Base-by-base conservation (phyloP, 2,113 vertebrate genomes). In the Naja naja region DNA sequence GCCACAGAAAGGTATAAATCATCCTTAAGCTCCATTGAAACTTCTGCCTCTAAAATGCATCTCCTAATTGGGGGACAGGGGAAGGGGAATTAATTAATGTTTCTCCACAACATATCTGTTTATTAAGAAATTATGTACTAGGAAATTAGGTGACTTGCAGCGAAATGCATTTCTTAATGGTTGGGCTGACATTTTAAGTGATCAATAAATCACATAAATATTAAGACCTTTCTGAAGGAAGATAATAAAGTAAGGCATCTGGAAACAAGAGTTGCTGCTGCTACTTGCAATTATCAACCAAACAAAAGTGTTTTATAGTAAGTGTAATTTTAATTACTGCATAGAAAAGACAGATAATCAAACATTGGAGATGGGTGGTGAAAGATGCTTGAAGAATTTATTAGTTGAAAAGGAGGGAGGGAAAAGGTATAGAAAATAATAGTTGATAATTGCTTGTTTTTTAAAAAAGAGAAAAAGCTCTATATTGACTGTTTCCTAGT, bases 71-170 rank as follows among this genome's bases (percentile, higher is more conserved):
- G 94, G 45, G n/a, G 20, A 16, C 47, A 23, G 25, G 58, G 7
- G 95, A 95, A 91, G 97, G 95, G 96, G 94, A 87, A 94, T 97
- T 98, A 97, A 98, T 98, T 97, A 98, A 98, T 97, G 96, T 95
- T 94, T 95, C 94, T 55, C 95, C 95, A 95, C 95, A 97, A 98
- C 97, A 96, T 95, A 95, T 95, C 97, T 98, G 97, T 98, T 98
- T 98, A 97, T 97, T 98, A 98, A 98, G 97, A 97, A 97, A 98
- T 98, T 97, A 98, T 96, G 96, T 97, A 96, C 97, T 97, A 96
- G 96, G 97, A 97, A 98, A 97, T 98, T 97, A 98, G 97, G 96
- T 95, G 94, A 92, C 69, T 93, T 96, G 93, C 94, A 94, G 96
- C 95, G 96, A 97, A 97, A 96, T 97, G 97, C 96, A 94, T 93